Conservation (phyloP, 2,797 vertebrate species). For the Sparus aurata region DNA sequence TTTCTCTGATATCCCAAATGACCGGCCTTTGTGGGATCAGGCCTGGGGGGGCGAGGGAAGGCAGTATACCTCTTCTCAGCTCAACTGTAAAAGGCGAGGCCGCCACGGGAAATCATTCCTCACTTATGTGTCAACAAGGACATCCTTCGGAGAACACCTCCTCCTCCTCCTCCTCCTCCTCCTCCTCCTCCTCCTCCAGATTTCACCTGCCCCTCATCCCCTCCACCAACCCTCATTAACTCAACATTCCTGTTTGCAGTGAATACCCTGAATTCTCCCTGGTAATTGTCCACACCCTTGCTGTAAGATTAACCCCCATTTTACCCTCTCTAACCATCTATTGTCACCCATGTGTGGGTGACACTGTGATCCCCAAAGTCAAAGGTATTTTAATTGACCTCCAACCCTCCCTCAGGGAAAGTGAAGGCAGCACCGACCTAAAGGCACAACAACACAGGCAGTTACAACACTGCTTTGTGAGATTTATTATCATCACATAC, state of each 20-base stretch:
- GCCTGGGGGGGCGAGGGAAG: constrained; percentile 32
- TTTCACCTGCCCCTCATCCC: constrained; percentile 49
- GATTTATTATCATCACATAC: not conserved
- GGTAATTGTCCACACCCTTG: constrained; percentile 54
- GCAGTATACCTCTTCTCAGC: constrained; percentile 32
- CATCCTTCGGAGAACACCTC: constrained; percentile 68
- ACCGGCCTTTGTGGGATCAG: constrained; percentile 46
- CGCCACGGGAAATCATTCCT: constrained; percentile 70
- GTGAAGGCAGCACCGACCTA: constrained; percentile 8
- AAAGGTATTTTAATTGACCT: constrained; percentile 61
- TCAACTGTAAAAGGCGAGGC: constrained; percentile 44
- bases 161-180: constrained; percentile 23
- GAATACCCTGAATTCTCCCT: constrained; percentile 60
- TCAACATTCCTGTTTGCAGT: constrained; percentile 66
- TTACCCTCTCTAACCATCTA: constrained; percentile 40
- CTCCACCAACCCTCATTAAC: constrained; percentile 61
- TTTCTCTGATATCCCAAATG: constrained; percentile 67
- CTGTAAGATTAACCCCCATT: constrained; percentile 51
- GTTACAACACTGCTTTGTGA: not conserved
- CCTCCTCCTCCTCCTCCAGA: constrained; percentile 28
- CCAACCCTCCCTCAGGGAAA: constrained; percentile 44
- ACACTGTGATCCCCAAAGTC: constrained; percentile 60
- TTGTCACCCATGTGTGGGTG: constrained; percentile 72
- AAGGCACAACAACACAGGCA: not conserved
- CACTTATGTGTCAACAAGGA: constrained; percentile 78